Evolutionary conservation across 2,113 vertebrate genomes (phyloP).

Genomic region (Microtus pennsylvanicus): DNA sequence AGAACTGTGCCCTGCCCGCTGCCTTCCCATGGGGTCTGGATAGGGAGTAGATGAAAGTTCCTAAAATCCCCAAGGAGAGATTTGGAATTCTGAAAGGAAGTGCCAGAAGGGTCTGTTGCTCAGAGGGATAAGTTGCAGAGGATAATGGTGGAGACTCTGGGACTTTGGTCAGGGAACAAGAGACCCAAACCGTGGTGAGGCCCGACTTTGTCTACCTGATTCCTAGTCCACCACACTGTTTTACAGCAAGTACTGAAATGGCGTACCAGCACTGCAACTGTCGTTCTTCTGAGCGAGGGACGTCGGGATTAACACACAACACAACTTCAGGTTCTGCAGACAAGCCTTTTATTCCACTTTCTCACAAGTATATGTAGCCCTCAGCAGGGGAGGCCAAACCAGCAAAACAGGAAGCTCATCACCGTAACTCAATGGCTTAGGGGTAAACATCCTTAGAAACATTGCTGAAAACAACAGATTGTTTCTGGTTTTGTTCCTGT

Average conservation of each 20-base stretch:
- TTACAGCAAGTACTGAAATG: not conserved
- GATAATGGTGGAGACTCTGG: not conserved
- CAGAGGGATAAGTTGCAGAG: not conserved
- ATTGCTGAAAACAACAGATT: too few species aligned
- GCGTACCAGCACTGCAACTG: too few species aligned
- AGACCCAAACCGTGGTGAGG: not conserved
- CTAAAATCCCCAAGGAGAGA: not conserved
- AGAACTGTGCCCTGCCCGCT: accelerated
- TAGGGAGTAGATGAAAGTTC: not conserved
- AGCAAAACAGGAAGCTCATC: too few species aligned
- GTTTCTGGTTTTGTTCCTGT: too few species aligned
- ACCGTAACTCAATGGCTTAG: too few species aligned
- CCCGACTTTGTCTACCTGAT: not conserved
- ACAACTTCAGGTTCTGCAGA: too few species aligned
- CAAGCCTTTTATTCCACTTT: too few species aligned
- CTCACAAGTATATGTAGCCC: too few species aligned
- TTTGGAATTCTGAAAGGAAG: not conserved
- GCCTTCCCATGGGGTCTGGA: not conserved
- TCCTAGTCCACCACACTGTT: not conserved
- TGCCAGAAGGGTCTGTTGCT: not conserved
- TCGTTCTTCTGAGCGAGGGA: too few species aligned
- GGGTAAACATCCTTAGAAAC: too few species aligned
- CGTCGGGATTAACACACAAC: too few species aligned
- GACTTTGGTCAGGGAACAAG: not conserved
- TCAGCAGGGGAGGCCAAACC: too few species aligned